Percentiles rank a stretch among this genome's conserved stretches.
Evolutionary conservation across 2,888 invertebrate genomes (phyloP).

Genomic region (Anoncus sp.): DNA sequence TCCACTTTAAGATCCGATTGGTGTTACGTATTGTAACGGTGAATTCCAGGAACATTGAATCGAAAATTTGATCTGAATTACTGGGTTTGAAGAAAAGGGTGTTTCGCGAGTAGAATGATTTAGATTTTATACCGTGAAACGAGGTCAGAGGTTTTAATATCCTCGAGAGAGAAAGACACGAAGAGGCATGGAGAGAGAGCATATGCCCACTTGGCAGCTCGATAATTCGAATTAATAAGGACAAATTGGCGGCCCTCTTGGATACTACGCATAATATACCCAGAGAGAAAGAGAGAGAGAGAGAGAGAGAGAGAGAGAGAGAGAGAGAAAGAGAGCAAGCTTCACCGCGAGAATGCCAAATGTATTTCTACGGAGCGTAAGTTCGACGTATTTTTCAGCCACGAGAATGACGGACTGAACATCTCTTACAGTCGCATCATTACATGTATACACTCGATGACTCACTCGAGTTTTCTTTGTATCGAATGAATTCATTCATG

Average conservation of each 20-base stretch:
- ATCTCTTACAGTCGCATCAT: slow-evolving; percentile 21
- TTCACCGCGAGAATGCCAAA: slow-evolving; percentile 49
- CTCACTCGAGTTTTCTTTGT: slow-evolving; percentile 35
- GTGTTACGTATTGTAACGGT: background rate
- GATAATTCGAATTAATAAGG: slow-evolving; percentile 82
- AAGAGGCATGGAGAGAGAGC: slow-evolving; percentile 55
- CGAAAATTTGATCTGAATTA: slow-evolving; percentile 18
- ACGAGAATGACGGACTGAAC: slow-evolving; percentile 36
- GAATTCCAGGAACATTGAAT: slow-evolving; percentile 30
- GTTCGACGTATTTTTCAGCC: slow-evolving; percentile 30
- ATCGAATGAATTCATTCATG: slow-evolving; percentile 50
- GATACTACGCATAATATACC: slow-evolving; percentile 59
- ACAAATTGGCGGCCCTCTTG: slow-evolving; percentile 78
- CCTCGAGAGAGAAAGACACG: slow-evolving; percentile 70
- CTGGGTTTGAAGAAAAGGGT: slow-evolving; percentile 20
- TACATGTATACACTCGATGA: slow-evolving; percentile 22
- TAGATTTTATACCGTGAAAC: slow-evolving; percentile 60
- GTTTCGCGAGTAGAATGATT: slow-evolving; percentile 16
- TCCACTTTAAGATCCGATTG: background rate
- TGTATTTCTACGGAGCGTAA: slow-evolving; percentile 31
- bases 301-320: slow-evolving; percentile 6
- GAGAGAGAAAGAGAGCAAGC: slow-evolving; percentile 7
- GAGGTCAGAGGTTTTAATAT: slow-evolving; percentile 82
- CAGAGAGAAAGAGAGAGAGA: background rate
- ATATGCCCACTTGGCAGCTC: slow-evolving; percentile 77